A percentile compares a stretch with the other conserved stretches of the same genome.
phyloP scores from a whole-genome alignment of 2,888 invertebrate species.

The Charanyca ferruginea region DNA sequence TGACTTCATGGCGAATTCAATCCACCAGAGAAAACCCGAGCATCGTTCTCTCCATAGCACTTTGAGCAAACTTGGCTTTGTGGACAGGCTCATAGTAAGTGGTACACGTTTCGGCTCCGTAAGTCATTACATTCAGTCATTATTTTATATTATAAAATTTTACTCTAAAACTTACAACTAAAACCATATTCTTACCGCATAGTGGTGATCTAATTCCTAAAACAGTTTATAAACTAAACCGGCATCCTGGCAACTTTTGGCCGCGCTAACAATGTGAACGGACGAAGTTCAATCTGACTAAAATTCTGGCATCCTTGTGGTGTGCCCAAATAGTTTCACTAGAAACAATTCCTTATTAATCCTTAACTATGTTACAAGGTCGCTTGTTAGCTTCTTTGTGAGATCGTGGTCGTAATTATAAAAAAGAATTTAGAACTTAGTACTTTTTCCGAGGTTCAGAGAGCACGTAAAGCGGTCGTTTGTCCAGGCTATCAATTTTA shows the following conservation, averaged over 20 bases:
- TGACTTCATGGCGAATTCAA: no score
- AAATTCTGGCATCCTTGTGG: slow-evolving; percentile 65
- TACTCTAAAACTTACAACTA: slow-evolving; percentile 9
- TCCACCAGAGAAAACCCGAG: no score
- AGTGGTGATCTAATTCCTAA: slow-evolving; percentile 54
- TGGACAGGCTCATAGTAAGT: no score
- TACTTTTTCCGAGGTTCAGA: background rate
- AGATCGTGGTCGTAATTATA: background rate
- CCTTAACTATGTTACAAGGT: slow-evolving; percentile 62
- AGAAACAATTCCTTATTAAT: slow-evolving; percentile 66
- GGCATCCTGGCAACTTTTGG: slow-evolving; percentile 53
- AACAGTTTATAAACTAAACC: slow-evolving; percentile 64
- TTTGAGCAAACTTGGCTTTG: no score
- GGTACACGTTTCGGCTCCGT: no score
- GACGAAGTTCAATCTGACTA: slow-evolving; percentile 66
- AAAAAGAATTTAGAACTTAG: background rate
- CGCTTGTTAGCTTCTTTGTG: slow-evolving; percentile 46
- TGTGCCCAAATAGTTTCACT: slow-evolving; percentile 60
- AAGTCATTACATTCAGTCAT: no score
- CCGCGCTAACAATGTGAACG: slow-evolving; percentile 59
- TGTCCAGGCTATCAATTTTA: no score
- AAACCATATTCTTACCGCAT: slow-evolving; percentile 48
- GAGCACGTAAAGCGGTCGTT: no score
- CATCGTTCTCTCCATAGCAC: no score
- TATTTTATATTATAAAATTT: no score